Conservation (phyloP, 2,888 invertebrate species). For the Balanococcus diminutus region DNA sequence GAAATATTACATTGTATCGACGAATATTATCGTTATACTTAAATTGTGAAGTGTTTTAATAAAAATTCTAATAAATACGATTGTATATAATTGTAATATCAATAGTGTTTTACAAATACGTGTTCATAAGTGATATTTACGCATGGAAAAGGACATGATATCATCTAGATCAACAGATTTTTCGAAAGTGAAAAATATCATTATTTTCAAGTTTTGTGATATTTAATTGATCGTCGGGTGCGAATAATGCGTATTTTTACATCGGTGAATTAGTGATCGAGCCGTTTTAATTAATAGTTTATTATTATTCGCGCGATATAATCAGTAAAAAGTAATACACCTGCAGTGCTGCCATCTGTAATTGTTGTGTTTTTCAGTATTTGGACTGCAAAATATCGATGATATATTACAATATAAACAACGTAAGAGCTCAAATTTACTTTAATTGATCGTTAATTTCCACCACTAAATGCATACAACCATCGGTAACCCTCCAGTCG, state of each 20-base stretch:
- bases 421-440: slow-evolving; percentile 26
- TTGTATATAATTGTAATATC: slow-evolving; percentile 13
- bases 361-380: slow-evolving; percentile 53
- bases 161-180: slow-evolving; percentile 52
- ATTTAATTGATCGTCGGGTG: not conserved
- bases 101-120: not conserved
- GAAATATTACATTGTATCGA: slow-evolving; percentile 34
- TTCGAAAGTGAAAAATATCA: slow-evolving; percentile 33
- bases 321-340: slow-evolving; percentile 45
- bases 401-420: slow-evolving; percentile 49
- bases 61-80: not conserved
- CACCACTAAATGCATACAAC: not conserved
- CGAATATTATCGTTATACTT: slow-evolving; percentile 44
- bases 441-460: not conserved
- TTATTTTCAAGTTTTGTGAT: not conserved
- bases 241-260: not conserved
- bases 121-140: not conserved
- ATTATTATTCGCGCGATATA: slow-evolving; percentile 47
- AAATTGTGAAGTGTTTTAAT: slow-evolving; percentile 42
- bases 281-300: slow-evolving; percentile 27
- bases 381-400: slow-evolving; percentile 48
- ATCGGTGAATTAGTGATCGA: not conserved
- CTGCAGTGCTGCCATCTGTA: slow-evolving; percentile 54
- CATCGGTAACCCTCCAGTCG: not conserved
- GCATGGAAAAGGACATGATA: slow-evolving; percentile 51